A percentile compares a stretch with the other conserved stretches of the same genome.
phyloP scores from a whole-genome alignment of 2,113 vertebrate species.

The Rhinopomastus cyanomelas region DNA sequence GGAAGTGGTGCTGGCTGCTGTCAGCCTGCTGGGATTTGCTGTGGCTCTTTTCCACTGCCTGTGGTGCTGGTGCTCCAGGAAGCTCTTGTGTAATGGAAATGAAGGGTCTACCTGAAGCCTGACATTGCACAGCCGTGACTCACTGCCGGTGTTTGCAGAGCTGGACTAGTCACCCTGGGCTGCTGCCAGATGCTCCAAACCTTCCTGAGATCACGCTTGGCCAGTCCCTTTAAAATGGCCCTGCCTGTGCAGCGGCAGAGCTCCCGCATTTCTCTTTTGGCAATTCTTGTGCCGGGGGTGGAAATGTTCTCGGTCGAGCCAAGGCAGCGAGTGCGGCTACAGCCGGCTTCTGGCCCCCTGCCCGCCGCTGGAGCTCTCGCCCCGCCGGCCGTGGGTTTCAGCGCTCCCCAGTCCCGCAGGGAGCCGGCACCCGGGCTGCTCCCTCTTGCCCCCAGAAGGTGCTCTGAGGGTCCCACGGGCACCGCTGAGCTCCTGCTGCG shows the following conservation, averaged over 20 bases:
- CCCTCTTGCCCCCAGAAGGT: too few species aligned
- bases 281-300: rapidly evolving
- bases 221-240: rapidly evolving
- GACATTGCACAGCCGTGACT: not conserved
- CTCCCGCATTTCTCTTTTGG: not conserved
- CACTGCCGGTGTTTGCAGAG: not conserved
- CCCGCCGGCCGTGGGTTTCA: not conserved
- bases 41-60: not conserved
- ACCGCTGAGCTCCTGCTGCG: too few species aligned
- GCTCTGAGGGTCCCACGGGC: too few species aligned
- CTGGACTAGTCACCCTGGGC: not conserved
- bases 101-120: not conserved
- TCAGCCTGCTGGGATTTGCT: not conserved
- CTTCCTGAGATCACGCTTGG: not conserved
- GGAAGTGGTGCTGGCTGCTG: not conserved
- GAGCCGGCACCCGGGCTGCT: not conserved
- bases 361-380: not conserved
- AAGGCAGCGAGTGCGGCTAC: too few species aligned
- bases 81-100: not conserved
- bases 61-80: not conserved
- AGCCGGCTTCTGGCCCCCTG: not conserved
- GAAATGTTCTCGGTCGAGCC: not conserved
- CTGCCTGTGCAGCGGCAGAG: not conserved
- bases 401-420: not conserved
- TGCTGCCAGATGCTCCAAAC: not conserved